A percentile compares a stretch with the other conserved stretches of the same genome.
Evolutionary conservation across 1,140 invertebrate species (phyloP).

Genomic region (Drosophila rufa): DNA sequence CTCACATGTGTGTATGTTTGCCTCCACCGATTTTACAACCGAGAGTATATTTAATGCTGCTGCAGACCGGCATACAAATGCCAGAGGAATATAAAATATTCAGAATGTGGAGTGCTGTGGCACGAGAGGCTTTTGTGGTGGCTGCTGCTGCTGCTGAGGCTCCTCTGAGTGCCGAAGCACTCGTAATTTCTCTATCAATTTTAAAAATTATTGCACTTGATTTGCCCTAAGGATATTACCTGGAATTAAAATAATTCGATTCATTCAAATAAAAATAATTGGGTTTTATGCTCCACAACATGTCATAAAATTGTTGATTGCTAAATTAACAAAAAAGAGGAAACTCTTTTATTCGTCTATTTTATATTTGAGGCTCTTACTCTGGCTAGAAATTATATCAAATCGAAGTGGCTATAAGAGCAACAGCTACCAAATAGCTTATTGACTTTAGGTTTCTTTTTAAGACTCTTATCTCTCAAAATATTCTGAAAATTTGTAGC

Average conservation of each 20-base stretch:
- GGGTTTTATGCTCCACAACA: neutral
- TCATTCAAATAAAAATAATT: slow-evolving; percentile 8
- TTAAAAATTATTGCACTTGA: slow-evolving; percentile 35
- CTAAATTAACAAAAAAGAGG: neutral
- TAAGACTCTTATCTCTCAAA: neutral
- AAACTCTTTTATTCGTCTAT: neutral
- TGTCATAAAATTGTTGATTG: slow-evolving; percentile 6
- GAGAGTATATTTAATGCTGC: slow-evolving; percentile 31
- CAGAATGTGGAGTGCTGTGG: slow-evolving; percentile 12
- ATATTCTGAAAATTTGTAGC: too few relatives aligned
- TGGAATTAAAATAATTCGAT: neutral
- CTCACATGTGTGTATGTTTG: slow-evolving; percentile 3
- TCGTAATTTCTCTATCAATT: slow-evolving; percentile 25
- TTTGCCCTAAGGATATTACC: neutral
- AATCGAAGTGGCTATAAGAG: too few relatives aligned
- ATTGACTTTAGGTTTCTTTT: too few relatives aligned
- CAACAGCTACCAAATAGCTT: too few relatives aligned
- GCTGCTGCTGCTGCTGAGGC: slow-evolving; percentile 12
- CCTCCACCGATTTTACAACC: slow-evolving; percentile 18
- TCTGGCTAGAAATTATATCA: too few relatives aligned
- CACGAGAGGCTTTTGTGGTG: slow-evolving; percentile 17
- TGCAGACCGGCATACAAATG: slow-evolving; percentile 32
- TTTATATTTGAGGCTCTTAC: neutral
- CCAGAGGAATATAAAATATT: slow-evolving; percentile 43
- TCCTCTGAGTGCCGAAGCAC: slow-evolving; percentile 5